Evolutionary conservation across 2,113 vertebrate genomes (phyloP).

Genomic region (Holacanthus passer): DNA sequence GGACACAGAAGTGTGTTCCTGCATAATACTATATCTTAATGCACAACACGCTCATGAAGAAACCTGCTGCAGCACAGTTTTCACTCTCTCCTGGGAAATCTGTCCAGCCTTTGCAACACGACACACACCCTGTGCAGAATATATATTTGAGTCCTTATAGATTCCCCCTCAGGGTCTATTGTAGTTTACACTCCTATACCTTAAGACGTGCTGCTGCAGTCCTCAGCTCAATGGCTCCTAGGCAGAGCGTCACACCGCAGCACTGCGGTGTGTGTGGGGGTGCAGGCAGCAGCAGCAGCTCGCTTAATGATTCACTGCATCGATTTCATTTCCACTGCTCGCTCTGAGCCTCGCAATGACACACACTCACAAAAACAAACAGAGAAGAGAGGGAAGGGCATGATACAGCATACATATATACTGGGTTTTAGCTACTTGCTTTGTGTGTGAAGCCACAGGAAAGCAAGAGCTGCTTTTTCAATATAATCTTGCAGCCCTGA

Average conservation of each 20-base stretch:
- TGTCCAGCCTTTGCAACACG: constrained; percentile 3
- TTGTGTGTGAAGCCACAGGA: no score
- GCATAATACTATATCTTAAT: background rate
- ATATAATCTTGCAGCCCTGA: no score
- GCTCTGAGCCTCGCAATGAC: background rate
- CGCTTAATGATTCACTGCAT: constrained; percentile 40
- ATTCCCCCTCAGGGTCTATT: background rate
- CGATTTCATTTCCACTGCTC: constrained; percentile 18
- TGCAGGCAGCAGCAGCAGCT: constrained; percentile 8
- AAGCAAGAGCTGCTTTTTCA: no score
- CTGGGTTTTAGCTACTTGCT: no score
- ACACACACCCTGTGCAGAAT: constrained; percentile 1
- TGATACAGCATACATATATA: background rate
- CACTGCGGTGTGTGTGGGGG: constrained; percentile 5
- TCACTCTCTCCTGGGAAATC: constrained; percentile 16
- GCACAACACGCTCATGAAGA: background rate
- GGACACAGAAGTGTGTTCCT: background rate
- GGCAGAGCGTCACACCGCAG: constrained; percentile 4
- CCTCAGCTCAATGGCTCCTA: background rate
- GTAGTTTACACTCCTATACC: background rate
- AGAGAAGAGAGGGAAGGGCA: no score
- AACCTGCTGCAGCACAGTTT: constrained; percentile 17
- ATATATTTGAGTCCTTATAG: background rate
- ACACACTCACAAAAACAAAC: background rate
- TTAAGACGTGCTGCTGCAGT: constrained; percentile 9